Evolutionary conservation across 2,888 invertebrate genomes (phyloP), one percentile per base, ranked within the genome.

Genomic region (Andrena flavipes): DNA sequence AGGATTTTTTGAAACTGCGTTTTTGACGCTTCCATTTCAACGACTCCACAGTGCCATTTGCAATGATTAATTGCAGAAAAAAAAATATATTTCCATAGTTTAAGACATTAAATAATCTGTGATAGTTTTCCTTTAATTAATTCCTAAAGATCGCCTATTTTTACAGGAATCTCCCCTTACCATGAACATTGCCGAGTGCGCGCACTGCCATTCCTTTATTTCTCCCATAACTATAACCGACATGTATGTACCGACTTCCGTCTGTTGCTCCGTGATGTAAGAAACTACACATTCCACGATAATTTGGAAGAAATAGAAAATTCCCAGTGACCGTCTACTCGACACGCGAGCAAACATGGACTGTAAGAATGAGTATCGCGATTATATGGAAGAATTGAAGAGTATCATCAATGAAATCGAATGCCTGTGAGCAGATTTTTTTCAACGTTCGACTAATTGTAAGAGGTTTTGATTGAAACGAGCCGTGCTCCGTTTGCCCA

Each of bases 301-400:
- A 8, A 10, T 42, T 54, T 10, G n/a, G 51, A 7, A 3, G 35
- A 35, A n/a, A 8, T 13, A 26, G 2, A 7, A 76, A 80, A 80
- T 79, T 78, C 10, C 16, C 16, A 20, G 67, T 69, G 5, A 62
- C 30, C 2, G 1, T 4, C 0, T 20, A 13, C 0, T 16, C 4
- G 13, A 51, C 48, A 29, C 4, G 7, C 2, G 0, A 16, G 5
- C 0, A n/a, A 77, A 73, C n/a, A 91, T 91, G 91, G 65, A 56
- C 30, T 75, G 69, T 23, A 23, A 51, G 0, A 54, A 79, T 1
- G 56, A 10, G 70, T 42, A 76, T 7, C 83, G 86, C 5, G 88
- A 91, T 85, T 90, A 86, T 54, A 90, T 92, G 89, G 84, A 91
- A 63, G 90, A 92, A 62, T 75, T 92, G 86, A 59, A 79, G 3